Conservation (phyloP, 2,797 vertebrate species). For the Serranus cabrilla region DNA sequence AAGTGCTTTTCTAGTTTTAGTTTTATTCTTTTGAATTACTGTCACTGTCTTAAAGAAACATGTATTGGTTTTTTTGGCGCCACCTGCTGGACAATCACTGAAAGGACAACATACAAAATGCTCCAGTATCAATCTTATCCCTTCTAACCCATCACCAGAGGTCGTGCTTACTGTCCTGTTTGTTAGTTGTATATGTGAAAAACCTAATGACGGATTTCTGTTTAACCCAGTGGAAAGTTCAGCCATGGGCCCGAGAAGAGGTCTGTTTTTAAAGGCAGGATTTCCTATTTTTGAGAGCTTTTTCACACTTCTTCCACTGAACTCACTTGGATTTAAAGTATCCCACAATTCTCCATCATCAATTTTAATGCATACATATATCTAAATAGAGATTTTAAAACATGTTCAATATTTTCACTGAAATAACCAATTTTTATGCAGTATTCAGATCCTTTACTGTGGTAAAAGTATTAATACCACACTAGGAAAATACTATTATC, state of each 20-base stretch:
- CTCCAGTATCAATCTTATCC: neutral
- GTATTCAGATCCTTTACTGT: too few relatives aligned
- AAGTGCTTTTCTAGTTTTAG: too few relatives aligned
- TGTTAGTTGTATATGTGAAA: neutral
- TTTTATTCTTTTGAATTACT: neutral
- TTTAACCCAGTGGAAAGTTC: neutral
- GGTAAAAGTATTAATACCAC: too few relatives aligned
- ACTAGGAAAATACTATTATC: too few relatives aligned
- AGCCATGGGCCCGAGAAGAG: neutral
- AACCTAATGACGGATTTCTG: neutral
- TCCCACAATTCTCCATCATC: neutral
- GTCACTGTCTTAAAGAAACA: neutral
- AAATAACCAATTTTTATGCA: neutral
- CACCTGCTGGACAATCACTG: constrained; percentile 50
- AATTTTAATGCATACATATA: neutral
- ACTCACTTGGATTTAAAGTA: too few relatives aligned
- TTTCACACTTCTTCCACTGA: neutral
- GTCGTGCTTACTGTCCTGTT: neutral
- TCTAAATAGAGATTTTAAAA: too few relatives aligned
- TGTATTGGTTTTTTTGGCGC: neutral
- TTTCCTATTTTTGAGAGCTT: neutral
- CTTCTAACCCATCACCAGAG: neutral
- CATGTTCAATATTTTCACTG: neutral
- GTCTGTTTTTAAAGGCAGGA: neutral
- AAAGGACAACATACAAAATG: neutral